Evolutionary conservation across 2,888 invertebrate genomes (phyloP).

Genomic region (Slavum lentiscoides): DNA sequence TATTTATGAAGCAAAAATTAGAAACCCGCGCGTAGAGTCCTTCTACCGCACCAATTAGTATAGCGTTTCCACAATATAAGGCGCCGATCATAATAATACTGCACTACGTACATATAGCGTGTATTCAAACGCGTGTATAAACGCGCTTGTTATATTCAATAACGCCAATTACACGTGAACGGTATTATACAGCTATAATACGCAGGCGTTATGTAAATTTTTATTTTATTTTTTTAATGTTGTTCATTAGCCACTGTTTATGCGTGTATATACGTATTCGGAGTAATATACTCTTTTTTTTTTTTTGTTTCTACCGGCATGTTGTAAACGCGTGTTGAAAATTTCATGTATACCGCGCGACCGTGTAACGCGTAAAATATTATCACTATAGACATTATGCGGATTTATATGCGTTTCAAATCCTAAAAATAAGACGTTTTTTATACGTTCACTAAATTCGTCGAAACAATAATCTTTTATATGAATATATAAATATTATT

Average conservation of each 20-base stretch:
- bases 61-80: constrained; percentile 11
- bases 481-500: too few relatives aligned
- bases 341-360: too few relatives aligned
- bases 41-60: background rate
- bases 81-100: background rate
- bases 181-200: background rate
- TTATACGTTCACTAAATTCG: too few relatives aligned
- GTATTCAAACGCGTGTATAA: background rate
- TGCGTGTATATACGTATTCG: too few relatives aligned
- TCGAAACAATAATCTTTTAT: too few relatives aligned
- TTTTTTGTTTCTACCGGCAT: background rate
- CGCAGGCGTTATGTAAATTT: constrained; percentile 22
- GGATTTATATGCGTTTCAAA: too few relatives aligned
- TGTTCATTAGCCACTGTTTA: constrained; percentile 17
- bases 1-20: constrained; percentile 28
- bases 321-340: background rate
- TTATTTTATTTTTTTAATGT: background rate
- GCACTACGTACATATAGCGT: too few relatives aligned
- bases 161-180: constrained; percentile 29
- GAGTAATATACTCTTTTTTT: too few relatives aligned
- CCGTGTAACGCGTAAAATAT: too few relatives aligned
- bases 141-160: constrained; percentile 16
- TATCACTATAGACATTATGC: too few relatives aligned
- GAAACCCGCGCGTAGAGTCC: background rate
- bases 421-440: too few relatives aligned